Evolutionary conservation across 2,797 vertebrate species (phyloP).

Genomic region (Sebastes goodei): DNA sequence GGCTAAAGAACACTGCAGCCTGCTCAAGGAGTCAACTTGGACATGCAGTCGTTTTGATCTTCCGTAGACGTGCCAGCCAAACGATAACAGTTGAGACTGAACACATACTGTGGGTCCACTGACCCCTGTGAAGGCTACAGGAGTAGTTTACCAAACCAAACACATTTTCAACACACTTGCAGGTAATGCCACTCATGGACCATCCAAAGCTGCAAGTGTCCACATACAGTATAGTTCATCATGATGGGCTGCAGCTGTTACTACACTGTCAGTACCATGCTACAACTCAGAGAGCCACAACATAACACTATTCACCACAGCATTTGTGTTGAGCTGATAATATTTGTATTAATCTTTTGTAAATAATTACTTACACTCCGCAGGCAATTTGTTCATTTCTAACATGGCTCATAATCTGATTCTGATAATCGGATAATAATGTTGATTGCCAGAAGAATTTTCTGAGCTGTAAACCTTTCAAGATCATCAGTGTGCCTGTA

Average conservation of each 20-base stretch:
- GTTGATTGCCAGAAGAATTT: too few species aligned
- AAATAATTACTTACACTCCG: not conserved
- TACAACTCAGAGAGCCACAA: not conserved
- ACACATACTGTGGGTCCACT: not conserved
- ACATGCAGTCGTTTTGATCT: not conserved
- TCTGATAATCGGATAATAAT: too few species aligned
- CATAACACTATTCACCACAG: not conserved
- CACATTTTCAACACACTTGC: not conserved
- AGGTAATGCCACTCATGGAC: not conserved
- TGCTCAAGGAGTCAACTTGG: not conserved
- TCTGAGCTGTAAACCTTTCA: not conserved
- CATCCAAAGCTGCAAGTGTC: not conserved
- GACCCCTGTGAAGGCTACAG: not conserved
- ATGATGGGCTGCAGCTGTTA: conserved; percentile 17
- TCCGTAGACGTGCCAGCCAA: not conserved
- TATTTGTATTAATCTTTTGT: not conserved
- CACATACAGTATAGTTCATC: not conserved
- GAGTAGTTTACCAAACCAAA: not conserved
- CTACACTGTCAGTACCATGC: not conserved
- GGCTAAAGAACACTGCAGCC: conserved; percentile 12
- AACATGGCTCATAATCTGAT: too few species aligned
- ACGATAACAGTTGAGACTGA: not conserved
- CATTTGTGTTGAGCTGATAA: not conserved
- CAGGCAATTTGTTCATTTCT: too few species aligned
- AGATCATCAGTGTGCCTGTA: not conserved